A percentile compares a stretch with the other conserved stretches of the same genome.
phyloP scores from a whole-genome alignment of 2,888 invertebrate genomes.

The Epinotia demarniana region DNA sequence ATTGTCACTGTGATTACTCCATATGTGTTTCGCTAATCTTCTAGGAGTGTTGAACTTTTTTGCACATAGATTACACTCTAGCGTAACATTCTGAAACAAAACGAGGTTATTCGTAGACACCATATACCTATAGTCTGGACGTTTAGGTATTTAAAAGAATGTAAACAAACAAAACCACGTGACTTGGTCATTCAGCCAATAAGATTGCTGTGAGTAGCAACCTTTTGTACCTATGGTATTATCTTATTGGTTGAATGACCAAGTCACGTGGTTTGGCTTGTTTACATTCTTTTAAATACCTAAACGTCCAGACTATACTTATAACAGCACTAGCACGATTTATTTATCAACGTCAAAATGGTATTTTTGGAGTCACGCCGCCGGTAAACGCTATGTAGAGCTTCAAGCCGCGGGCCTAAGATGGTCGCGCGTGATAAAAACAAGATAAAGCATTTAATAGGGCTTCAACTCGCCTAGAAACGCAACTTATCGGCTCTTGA shows the following conservation, averaged over 20 bases:
- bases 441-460: not conserved
- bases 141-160: no score
- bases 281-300: no score
- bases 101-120: conserved; percentile 25
- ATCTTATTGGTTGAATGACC: no score
- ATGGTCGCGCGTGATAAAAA: not conserved
- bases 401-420: no score
- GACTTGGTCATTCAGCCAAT: no score
- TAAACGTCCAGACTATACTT: no score
- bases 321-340: not conserved
- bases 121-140: no score
- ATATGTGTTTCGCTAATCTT: conserved; percentile 56
- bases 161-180: no score
- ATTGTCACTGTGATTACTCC: conserved; percentile 52
- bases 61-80: conserved; percentile 60
- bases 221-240: no score
- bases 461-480: not conserved
- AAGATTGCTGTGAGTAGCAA: no score
- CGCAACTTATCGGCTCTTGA: not conserved
- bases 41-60: conserved; percentile 51
- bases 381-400: not conserved
- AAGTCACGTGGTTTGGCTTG: no score
- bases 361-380: not conserved
- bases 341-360: not conserved
- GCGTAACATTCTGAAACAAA: conserved; percentile 54